Base-by-base conservation (phyloP, 2,797 vertebrate species). In the Amazonetta brasiliensis region DNA sequence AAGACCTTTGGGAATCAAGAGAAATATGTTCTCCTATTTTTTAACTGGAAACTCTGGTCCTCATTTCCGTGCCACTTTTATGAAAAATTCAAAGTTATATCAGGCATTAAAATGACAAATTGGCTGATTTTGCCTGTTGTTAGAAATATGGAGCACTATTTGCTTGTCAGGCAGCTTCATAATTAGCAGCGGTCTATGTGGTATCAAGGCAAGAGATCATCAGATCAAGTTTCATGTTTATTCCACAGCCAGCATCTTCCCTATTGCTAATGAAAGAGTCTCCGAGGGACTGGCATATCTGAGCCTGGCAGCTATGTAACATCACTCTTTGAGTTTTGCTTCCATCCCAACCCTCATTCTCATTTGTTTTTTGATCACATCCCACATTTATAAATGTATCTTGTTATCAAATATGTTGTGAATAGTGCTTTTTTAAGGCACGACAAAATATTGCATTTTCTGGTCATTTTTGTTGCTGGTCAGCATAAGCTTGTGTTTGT, bases 171-270 rank as follows among this genome's bases (percentile, higher is more conserved):
- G 62, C 52, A 87, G 92, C 96, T 95, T 96, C 78, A 59, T 93
- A 91, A 95, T 84, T 95, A 92, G 95, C 80, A 82, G 94, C 28
- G 69, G 95, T 90, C 95, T 84, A 52, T 31, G 76, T 92, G 92
- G 88, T 84, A 95, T 87, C 83, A 84, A 95, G 94, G 94, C 89
- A 87, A 95, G 95, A 92, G 94, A 94, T 76, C 91, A 94, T 97
- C 93, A 94, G 95, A 91, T 95, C 95, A 94, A 89, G 78, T 93
- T 95, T 92, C 84, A 41, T 84, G 95, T 96, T 97, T 89, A 94
- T 93, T 94, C 92, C 87, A 28, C 81, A 88, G 95, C 95, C 89
- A 31, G 28, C 17, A 44, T 85, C 96, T 90, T 94, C 78, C 76
- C 88, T 28, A 39, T 73, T 84, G 85, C 97, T 93, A 90, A 96